Evolutionary conservation across 2,888 invertebrate species (phyloP).

Genomic region (Eristalis tenax): DNA sequence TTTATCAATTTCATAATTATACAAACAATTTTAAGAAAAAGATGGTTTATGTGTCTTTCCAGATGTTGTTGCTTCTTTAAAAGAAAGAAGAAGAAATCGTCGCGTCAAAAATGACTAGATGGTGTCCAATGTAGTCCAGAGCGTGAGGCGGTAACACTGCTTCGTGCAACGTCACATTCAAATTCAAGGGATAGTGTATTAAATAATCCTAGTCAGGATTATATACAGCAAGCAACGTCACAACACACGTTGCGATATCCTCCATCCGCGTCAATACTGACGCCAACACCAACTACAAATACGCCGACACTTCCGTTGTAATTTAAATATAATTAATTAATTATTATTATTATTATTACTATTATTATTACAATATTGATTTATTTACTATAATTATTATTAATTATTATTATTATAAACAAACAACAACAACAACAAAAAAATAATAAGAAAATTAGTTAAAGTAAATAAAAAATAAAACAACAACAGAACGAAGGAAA

Average conservation of each 20-base stretch:
- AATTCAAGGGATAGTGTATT: conserved; percentile 84
- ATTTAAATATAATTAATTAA: conserved; percentile 76
- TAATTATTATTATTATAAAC: conserved; percentile 76
- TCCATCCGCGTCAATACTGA: conserved; percentile 82
- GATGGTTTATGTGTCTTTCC: conserved; percentile 75
- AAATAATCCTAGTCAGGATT: conserved; percentile 83
- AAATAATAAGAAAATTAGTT: conserved; percentile 57
- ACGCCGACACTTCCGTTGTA: conserved; percentile 83
- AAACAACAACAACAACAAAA: conserved; percentile 74
- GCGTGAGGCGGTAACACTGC: conserved; percentile 85
- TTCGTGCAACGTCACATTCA: conserved; percentile 85
- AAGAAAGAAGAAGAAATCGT: conserved; percentile 99
- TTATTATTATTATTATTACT: conserved; percentile 73
- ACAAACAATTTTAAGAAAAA: conserved; percentile 67
- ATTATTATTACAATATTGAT: conserved; percentile 74
- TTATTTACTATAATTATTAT: conserved; percentile 79
- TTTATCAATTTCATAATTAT: conserved; percentile 35
- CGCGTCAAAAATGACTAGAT: conserved; percentile 94
- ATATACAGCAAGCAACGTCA: conserved; percentile 82
- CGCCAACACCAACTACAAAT: conserved; percentile 82
- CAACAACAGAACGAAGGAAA: conserved; percentile 1
- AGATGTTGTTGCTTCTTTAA: conserved; percentile 99
- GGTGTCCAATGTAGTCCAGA: conserved; percentile 86
- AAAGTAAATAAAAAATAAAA: conserved; percentile 45
- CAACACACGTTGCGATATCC: conserved; percentile 82